Evolutionary conservation across 2,113 vertebrate genomes (phyloP), one percentile per base, ranked within the genome.

Genomic region (Oreochromis tanganicae): DNA sequence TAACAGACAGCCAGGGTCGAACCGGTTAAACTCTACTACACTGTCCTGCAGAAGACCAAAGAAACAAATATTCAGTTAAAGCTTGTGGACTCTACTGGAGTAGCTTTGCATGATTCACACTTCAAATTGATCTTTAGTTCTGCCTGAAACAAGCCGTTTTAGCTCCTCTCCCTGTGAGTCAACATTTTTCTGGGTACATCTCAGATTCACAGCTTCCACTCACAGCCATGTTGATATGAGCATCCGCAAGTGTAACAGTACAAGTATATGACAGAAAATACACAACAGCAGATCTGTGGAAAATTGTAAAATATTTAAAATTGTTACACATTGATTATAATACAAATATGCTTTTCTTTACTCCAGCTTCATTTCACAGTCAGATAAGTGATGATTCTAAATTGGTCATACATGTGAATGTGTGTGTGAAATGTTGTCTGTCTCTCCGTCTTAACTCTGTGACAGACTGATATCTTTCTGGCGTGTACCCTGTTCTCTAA

Each of bases 1-100:
- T 87, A 99, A 87, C 93, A 99, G 89, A 71, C 97, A 98, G 81
- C 95, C 95, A 0, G 98, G 97, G 85, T 99, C 96, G 7, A 99
- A 99, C 11, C 94, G 96, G 32, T 88, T 97, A 83, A 99, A 98
- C 94, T 98, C 97, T 0, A 97, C 96, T 5, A 98, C 86, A 4
- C 97, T 95, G 46, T 96, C 97, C 98, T 99, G 75, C 55, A 91
- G 1, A 24, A 2, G 4, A 2, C 3, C 27, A 0, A 21, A 75
- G 5, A 43, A 21, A 36, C 29, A 24, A 54, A 80, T 36, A 55
- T n/a, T 50, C 27, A 32, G 0, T 50, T 78, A 50, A 50, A 75
- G 24, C 43, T 78, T 12, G 10, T 78, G 71, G 71, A 50, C 71
- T 0, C 19, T 0, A 21, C 6, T 41, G 19, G 19, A 21, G 19